Evolutionary conservation across 1,140 invertebrate genomes (phyloP), one percentile per base, ranked within the genome.

Genomic region (Drosophila ercepeae): DNA sequence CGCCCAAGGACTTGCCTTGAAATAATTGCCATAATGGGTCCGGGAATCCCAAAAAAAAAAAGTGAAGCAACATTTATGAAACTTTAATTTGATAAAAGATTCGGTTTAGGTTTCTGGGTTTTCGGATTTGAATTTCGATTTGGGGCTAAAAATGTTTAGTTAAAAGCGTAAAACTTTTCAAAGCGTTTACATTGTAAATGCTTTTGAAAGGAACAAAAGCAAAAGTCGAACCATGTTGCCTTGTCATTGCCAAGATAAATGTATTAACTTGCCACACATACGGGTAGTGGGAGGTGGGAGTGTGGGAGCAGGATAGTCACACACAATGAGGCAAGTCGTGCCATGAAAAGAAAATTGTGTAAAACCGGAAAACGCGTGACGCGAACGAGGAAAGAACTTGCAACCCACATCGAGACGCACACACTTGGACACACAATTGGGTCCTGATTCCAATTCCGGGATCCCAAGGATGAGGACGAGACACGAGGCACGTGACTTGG

Each of bases 191-290:
- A 75, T 49, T 55, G 36, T 7, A 63, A 76, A 83, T 51, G 63
- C 59, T 69, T 65, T 65, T 57, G 42, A 68, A 42, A 55, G 42
- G 51, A 65, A 48, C 69, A 70, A 68, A 42, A 51, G 48, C 60
- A 58, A 46, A 29, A 46, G 16, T 57, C 34, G 16, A 36, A 53
- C 51, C 61, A 73, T 70, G 57, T 58, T 82, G 73, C 73, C 60
- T 71, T 82, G 74, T 88, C 77, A 88, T 88, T 74, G 77, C 74
- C 65, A 78, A 78, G 77, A 88, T 88, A 88, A 88, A 88, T 88
- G 77, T 78, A 88, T 86, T 79, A 61, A 69, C 63, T 75, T 49
- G 13, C 34, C 54, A 46, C 39, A 29, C 34, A 57, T 14, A 42
- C 16, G 18, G 16, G 39, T 42, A 7, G 16, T 18, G 2, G 39